These are phyloP conservation scores for Geopemphigus sp. DNA, from an alignment of 1,140 invertebrate genomes.

Conservation along the genomic window DNA sequence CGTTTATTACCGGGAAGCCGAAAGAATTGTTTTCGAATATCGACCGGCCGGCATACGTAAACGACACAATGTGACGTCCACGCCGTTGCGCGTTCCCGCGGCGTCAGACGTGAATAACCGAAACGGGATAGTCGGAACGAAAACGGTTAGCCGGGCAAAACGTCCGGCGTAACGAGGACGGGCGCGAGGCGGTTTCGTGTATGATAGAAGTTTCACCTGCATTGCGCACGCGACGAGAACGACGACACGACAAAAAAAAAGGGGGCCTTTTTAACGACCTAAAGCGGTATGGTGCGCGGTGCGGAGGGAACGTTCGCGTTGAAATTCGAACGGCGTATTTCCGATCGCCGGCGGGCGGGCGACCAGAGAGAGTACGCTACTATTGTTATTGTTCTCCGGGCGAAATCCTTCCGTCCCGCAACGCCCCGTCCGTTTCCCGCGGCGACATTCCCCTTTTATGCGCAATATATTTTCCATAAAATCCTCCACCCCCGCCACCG, in stretches of 20 bases:
- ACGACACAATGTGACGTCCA: too few species aligned
- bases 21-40: too few species aligned
- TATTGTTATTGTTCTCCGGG: slow-evolving; percentile 35
- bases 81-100: too few species aligned
- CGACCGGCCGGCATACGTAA: too few species aligned
- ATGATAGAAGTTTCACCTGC: slow-evolving; percentile 28
- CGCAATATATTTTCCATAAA: background rate
- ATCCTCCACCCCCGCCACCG: too few species aligned
- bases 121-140: background rate
- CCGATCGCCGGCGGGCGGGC: slow-evolving; percentile 36
- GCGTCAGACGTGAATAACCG: too few species aligned
- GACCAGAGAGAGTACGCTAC: slow-evolving; percentile 20
- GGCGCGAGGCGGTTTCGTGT: slow-evolving; percentile 16
- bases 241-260: too few species aligned
- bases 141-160: background rate
- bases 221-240: slow-evolving; percentile 34
- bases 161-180: background rate
- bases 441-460: slow-evolving; percentile 9
- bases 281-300: background rate
- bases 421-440: background rate
- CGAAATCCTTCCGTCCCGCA: slow-evolving; percentile 1
- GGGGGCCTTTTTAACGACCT: slow-evolving; percentile 32
- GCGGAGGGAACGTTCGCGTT: slow-evolving; percentile 18
- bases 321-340: slow-evolving; percentile 46
- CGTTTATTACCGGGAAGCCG: too few species aligned